phyloP scores from a whole-genome alignment of 2,113 vertebrate species.

The Raja brachyura region DNA sequence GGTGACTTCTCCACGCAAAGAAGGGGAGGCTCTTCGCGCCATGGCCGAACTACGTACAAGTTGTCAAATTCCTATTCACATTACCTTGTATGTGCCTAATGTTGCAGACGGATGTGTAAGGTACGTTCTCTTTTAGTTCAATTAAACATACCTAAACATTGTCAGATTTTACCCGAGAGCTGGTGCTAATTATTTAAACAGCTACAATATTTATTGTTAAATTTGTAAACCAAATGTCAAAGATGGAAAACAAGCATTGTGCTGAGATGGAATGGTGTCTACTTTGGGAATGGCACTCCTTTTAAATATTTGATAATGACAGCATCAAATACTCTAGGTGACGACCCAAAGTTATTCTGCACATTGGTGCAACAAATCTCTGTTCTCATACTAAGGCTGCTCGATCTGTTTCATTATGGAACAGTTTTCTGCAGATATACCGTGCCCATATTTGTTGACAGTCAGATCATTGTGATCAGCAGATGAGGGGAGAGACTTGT shows the following conservation, averaged over 20 bases:
- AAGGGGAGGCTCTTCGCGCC: conserved; percentile 75
- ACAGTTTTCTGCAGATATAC: neutral
- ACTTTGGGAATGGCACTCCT: neutral
- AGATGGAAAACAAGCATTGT: neutral
- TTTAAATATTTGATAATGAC: neutral
- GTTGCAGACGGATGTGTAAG: conserved; percentile 86
- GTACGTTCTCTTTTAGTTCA: conserved; percentile 50
- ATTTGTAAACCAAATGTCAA: neutral
- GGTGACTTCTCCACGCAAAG: conserved; percentile 85
- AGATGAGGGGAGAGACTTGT: neutral
- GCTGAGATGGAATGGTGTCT: neutral
- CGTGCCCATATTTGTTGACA: neutral
- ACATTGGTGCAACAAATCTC: neutral
- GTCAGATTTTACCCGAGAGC: neutral
- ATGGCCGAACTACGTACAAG: conserved; percentile 79
- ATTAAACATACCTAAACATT: neutral
- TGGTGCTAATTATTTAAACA: neutral
- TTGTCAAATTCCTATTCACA: conserved; percentile 68
- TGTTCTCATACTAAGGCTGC: neutral
- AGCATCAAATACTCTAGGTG: neutral
- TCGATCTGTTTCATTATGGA: neutral
- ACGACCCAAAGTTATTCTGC: neutral
- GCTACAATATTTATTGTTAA: neutral
- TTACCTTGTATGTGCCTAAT: conserved; percentile 88
- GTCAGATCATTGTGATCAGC: neutral